Base-by-base conservation (phyloP, 2,113 vertebrate genomes). In the Gambusia affinis region DNA sequence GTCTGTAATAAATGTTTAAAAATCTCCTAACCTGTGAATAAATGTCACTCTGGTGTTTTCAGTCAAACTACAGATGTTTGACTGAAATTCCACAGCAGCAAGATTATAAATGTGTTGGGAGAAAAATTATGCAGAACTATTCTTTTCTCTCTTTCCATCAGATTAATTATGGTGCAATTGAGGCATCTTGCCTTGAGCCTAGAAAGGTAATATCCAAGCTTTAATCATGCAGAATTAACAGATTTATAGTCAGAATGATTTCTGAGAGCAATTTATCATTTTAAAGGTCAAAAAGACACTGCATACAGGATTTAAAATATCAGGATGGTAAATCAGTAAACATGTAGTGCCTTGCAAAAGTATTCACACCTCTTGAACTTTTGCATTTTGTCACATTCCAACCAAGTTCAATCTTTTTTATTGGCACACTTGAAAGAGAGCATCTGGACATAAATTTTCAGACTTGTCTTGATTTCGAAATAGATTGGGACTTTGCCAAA, bases 31-130 rank as follows among this genome's bases (percentile, higher is more conserved):
- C 19, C 8, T 72, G 64, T 22, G 42, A 67, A 47, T 6, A 10
- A 4, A 19, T 42, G 12, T 10, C 28, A 47, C 12, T 57, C 5
- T 39, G 11, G 51, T 14, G 33, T 73, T 57, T 42, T 17, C 24
- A 54, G 35, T 57, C 30, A 19, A 66, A 64, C 33, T 47, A 47
- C 27, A 10, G 5, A 60, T 71, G 68, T 70, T 17, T 63, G 67
- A 64, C 61, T 11, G 29, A 79, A 70, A 69, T 67, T 35, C 71
- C 65, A 28, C 12, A 60, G 62, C 47, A 51, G 75, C 31, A n/a
- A 47, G 44, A 66, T n/a, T 42, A 12, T 22, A 57, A 57, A 57
- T 57, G 51, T 47, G 17, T 19, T 47, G 17, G 44, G 17, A 4
- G 24, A 57, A 8, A 57, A 22, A 64, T 10, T 31, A 64, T 33